Conservation (phyloP, 2,797 vertebrate species). For the Cuniculus paca region DNA sequence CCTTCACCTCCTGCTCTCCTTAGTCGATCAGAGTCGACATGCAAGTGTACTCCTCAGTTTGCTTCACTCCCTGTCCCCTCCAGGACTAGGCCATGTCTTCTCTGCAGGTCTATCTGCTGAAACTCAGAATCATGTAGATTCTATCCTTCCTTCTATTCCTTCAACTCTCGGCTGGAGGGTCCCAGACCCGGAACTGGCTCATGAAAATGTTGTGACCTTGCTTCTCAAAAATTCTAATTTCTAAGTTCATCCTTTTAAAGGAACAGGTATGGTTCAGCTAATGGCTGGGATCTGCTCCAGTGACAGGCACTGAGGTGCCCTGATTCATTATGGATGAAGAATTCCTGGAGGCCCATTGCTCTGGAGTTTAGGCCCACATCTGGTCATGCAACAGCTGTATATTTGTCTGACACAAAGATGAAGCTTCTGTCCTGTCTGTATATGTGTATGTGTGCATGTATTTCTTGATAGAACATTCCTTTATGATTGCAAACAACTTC, state of each 20-base stretch:
- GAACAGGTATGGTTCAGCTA: not conserved
- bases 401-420: not conserved
- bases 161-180: not conserved
- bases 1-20: not conserved
- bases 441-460: not conserved
- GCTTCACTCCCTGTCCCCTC: not conserved
- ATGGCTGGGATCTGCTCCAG: not conserved
- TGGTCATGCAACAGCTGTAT: not conserved
- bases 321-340: not conserved
- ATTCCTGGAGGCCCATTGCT: not conserved
- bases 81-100: not conserved
- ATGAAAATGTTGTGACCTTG: not conserved
- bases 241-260: not conserved
- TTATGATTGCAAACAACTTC: not conserved
- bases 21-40: not conserved
- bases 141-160: not conserved
- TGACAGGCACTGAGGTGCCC: not conserved
- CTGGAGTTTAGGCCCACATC: not conserved
- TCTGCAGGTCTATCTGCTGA: not conserved
- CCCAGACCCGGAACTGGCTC: not conserved
- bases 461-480: not conserved
- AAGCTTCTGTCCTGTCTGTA: not conserved
- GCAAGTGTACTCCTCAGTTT: no score
- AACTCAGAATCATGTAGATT: not conserved
- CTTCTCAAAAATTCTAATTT: slow-evolving; percentile 42